Evolutionary conservation across 2,797 vertebrate genomes (phyloP).

Genomic region (Hyperoplus immaculatus): DNA sequence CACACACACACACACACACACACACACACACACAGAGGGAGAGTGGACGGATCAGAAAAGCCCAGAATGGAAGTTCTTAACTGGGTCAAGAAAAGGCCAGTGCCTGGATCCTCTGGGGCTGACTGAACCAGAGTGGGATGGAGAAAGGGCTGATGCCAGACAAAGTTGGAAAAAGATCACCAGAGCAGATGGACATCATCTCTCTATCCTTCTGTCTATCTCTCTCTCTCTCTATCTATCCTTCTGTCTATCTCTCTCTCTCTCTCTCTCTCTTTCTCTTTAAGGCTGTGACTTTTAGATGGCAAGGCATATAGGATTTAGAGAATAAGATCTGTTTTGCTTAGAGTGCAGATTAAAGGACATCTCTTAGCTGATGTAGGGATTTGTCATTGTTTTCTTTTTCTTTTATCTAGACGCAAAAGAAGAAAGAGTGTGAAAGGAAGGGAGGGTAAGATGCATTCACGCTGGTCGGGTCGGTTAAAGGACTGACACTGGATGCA

Average conservation of each 20-base stretch:
- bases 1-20: too few species aligned
- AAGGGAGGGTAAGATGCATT: slow-evolving; percentile 27
- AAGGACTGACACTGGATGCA: slow-evolving; percentile 52
- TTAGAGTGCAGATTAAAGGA: slow-evolving; percentile 52
- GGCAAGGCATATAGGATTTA: slow-evolving; percentile 19
- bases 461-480: slow-evolving; percentile 20
- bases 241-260: neutral
- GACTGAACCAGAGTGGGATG: slow-evolving; percentile 80
- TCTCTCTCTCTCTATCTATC: slow-evolving; percentile 25
- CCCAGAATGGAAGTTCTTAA: slow-evolving; percentile 80
- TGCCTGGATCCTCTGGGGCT: slow-evolving; percentile 69
- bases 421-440: slow-evolving; percentile 35
- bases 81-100: slow-evolving; percentile 87
- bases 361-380: slow-evolving; percentile 23
- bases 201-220: slow-evolving; percentile 35
- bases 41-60: slow-evolving; percentile 44
- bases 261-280: slow-evolving; percentile 51
- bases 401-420: slow-evolving; percentile 36
- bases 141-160: slow-evolving; percentile 82
- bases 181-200: slow-evolving; percentile 72
- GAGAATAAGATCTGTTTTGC: slow-evolving; percentile 31
- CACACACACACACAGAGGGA: slow-evolving; percentile 27
- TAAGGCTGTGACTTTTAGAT: slow-evolving; percentile 56
- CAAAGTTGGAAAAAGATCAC: slow-evolving; percentile 67
- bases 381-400: slow-evolving; percentile 24